phyloP scores from a whole-genome alignment of 2,113 vertebrate species.

The Scopus umbretta region DNA sequence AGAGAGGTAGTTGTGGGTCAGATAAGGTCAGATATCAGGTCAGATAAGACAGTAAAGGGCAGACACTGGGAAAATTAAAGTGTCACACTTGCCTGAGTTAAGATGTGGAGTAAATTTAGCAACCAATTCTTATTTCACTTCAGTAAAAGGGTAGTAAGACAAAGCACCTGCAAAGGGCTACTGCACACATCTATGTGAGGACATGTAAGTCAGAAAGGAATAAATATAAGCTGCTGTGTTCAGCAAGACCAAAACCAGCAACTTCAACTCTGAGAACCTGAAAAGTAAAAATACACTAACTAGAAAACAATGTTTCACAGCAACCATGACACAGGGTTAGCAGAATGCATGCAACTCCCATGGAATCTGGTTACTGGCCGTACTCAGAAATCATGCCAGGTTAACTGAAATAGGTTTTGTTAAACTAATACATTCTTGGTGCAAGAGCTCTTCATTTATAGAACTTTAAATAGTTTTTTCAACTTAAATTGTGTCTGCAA shows the following conservation, averaged over 20 bases:
- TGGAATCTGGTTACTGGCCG: background rate
- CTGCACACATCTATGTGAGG: background rate
- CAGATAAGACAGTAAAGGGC: background rate
- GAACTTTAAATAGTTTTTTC: background rate
- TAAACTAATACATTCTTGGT: background rate
- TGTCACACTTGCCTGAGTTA: background rate
- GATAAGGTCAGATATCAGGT: background rate
- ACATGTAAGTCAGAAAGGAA: background rate
- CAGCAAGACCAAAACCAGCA: background rate
- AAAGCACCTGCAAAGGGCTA: background rate
- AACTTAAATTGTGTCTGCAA: background rate
- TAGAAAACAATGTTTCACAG: background rate
- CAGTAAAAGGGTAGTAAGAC: background rate
- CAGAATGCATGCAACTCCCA: background rate
- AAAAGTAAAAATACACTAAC: background rate
- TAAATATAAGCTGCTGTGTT: background rate
- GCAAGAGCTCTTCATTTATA: background rate
- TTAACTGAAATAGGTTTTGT: background rate
- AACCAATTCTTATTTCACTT: background rate
- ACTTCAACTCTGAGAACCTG: background rate
- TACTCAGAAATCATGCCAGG: background rate
- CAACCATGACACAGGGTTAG: background rate
- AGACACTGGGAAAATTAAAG: background rate
- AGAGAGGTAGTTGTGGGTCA: background rate
- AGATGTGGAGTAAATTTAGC: background rate